Percentiles rank a stretch among this genome's conserved stretches.
These are phyloP conservation scores for Spinus olivaceus DNA, from an alignment of 2,797 vertebrate genomes.

Conservation along the genomic window DNA sequence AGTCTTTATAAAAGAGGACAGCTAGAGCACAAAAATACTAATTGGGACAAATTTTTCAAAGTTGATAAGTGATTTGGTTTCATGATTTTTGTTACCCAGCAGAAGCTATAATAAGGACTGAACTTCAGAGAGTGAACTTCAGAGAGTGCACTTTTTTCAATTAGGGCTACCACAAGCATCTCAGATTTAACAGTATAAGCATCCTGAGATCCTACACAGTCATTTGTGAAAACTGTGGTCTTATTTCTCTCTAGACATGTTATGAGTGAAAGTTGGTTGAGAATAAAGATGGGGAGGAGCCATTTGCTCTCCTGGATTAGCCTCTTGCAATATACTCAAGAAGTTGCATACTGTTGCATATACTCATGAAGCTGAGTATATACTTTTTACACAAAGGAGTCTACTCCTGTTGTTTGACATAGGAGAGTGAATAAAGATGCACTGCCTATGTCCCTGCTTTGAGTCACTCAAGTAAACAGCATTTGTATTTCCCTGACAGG, in stretches of 20 bases:
- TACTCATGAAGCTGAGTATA: background rate
- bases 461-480: background rate
- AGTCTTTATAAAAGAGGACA: background rate
- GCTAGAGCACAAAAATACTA: background rate
- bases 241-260: background rate
- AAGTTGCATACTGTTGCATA: background rate
- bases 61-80: background rate
- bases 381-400: background rate
- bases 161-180: background rate
- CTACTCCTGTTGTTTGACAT: background rate
- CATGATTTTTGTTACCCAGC: background rate
- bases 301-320: background rate
- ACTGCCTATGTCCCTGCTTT: background rate
- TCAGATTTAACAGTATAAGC: background rate
- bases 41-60: background rate
- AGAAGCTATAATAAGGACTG: background rate
- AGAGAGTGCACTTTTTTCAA: background rate
- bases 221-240: background rate
- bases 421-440: background rate
- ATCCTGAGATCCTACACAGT: background rate
- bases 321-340: background rate
- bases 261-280: background rate
- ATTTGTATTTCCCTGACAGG: background rate
- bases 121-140: background rate
- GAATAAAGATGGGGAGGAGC: background rate